Conservation (phyloP, 2,797 vertebrate genomes). For the Distichodus sexfasciatus region DNA sequence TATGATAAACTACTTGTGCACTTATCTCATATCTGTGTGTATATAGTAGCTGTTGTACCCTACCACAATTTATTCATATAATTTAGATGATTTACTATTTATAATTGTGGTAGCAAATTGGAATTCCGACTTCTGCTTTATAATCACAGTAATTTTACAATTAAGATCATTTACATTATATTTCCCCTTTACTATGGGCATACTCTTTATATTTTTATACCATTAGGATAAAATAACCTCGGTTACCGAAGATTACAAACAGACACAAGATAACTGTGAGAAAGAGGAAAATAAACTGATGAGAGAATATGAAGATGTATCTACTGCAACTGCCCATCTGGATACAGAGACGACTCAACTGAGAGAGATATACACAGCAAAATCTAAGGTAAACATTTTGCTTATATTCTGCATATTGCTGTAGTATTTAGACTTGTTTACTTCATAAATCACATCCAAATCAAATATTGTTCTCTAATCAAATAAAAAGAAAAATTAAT, state of each 20-base stretch:
- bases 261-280: conserved; percentile 45
- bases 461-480: no score
- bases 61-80: no score
- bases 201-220: not conserved
- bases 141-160: not conserved
- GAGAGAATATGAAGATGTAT: conserved; percentile 57
- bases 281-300: conserved; percentile 53
- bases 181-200: no score
- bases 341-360: conserved; percentile 55
- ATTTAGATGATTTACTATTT: no score
- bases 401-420: not conserved
- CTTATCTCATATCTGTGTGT: no score
- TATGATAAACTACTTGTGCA: no score
- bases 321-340: conserved; percentile 42
- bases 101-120: no score
- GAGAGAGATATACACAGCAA: conserved; percentile 21
- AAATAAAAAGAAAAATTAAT: no score
- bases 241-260: conserved; percentile 44
- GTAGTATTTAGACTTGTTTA: no score
- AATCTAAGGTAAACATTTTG: conserved; percentile 28
- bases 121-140: no score
- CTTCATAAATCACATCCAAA: no score
- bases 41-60: no score
- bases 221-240: conserved; percentile 23
- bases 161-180: not conserved